A percentile compares a stretch with the other conserved stretches of the same genome.
Conservation (phyloP, 2,888 invertebrate genomes). For the Nomada hirtipes region DNA sequence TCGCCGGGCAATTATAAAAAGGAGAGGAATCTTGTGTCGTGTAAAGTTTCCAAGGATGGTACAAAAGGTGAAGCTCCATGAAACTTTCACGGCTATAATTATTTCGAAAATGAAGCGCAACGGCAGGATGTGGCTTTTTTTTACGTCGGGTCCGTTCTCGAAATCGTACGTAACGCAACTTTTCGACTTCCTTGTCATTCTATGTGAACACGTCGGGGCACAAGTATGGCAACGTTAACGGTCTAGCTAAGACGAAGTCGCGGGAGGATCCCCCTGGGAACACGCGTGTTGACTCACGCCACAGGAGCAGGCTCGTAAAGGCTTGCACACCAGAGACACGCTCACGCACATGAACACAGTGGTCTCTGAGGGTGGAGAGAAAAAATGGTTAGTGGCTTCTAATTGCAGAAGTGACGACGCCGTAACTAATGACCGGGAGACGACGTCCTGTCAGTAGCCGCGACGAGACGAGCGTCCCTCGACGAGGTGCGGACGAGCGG, state of each 20-base stretch:
- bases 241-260: conserved; percentile 22
- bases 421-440: conserved; percentile 82
- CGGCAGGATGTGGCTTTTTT: not conserved
- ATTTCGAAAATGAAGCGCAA: not conserved
- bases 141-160: not conserved
- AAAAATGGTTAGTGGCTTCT: conserved; percentile 77
- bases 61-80: no score
- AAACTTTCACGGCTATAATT: no score
- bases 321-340: conserved; percentile 38
- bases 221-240: conserved; percentile 33
- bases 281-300: conserved; percentile 55
- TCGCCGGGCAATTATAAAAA: no score
- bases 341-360: conserved; percentile 2
- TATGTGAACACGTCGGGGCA: not conserved
- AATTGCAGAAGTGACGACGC: conserved; percentile 83
- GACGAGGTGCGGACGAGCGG: conserved; percentile 72
- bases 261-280: conserved; percentile 58
- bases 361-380: conserved; percentile 28
- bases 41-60: no score
- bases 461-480: conserved; percentile 68
- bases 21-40: not conserved
- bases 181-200: not conserved
- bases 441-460: conserved; percentile 79
- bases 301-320: conserved; percentile 59
- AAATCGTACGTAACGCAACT: not conserved